These are phyloP conservation scores for Pollicipes pollicipes DNA, from an alignment of 1,140 invertebrate species.

Conservation along the genomic window DNA sequence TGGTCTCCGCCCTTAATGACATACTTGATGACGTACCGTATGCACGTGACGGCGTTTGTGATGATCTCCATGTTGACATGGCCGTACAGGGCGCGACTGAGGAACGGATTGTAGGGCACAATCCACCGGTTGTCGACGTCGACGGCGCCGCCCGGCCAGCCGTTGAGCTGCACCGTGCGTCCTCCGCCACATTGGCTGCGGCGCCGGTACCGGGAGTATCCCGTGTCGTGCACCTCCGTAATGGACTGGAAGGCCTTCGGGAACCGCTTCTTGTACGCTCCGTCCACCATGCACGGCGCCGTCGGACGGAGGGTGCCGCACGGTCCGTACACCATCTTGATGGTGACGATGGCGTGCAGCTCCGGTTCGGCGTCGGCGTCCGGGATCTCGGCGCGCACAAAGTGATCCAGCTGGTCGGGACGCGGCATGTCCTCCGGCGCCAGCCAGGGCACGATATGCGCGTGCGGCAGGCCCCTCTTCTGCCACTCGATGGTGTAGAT, in stretches of 20 bases:
- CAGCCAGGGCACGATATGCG: conserved; percentile 24
- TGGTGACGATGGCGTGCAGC: conserved; percentile 16
- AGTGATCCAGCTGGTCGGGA: conserved; percentile 20
- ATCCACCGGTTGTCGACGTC: too few relatives aligned
- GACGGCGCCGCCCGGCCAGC: too few relatives aligned
- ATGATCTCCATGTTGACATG: too few relatives aligned
- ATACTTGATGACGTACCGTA: too few relatives aligned
- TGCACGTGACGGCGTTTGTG: too few relatives aligned
- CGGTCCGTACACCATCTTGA: conserved; percentile 23
- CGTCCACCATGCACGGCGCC: too few relatives aligned
- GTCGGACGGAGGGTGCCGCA: too few relatives aligned
- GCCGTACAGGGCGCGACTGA: conserved; percentile 13
- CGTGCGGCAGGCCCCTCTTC: conserved; percentile 29
- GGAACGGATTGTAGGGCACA: conserved; percentile 16
- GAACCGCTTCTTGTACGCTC: neutral
- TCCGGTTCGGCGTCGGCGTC: conserved; percentile 17
- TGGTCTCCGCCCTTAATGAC: too few relatives aligned
- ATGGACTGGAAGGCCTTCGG: conserved; percentile 19
- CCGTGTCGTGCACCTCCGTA: too few relatives aligned
- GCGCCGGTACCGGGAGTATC: neutral
- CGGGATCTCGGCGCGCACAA: conserved; percentile 21
- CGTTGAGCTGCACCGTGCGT: too few relatives aligned
- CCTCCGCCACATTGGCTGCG: neutral
- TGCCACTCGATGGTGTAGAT: conserved; percentile 27
- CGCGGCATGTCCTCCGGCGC: conserved; percentile 13